Base-by-base conservation (phyloP, 2,113 vertebrate genomes). In the Hiodon alosoides region DNA sequence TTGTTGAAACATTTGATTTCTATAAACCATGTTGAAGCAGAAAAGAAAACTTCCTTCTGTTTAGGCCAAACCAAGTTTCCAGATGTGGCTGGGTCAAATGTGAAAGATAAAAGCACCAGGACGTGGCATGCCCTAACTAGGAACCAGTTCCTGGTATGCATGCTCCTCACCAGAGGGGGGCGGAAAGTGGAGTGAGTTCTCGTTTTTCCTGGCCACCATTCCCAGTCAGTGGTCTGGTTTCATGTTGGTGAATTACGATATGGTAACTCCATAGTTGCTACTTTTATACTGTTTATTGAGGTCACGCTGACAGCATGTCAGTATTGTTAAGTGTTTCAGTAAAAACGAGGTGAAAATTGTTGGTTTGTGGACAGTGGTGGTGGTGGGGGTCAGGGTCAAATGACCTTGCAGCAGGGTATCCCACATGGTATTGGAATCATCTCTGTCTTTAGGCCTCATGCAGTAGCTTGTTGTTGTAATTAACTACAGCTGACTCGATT, bases 31-130 rank as follows among this genome's bases (percentile, higher is more conserved):
- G 88, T 86, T 74, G 87, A 81, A 88, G 81, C 70, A 91, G 89
- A 93, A 94, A 94, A 90, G 91, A 91, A 94, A 95, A 95, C 91
- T 92, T 96, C 91, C 91, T 92, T 87, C 77, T 91, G 86, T 92
- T 93, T 86, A 89, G 87, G 88, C 92, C 86, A 90, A 92, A 94
- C 90, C 92, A 93, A 76, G 87, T 95, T 98, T 96, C 97, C 96
- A 99, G 94, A 99, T 98, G 96, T 95, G 85, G 80, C 82, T 3
- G 80, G 92, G 94, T 95, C 91, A 94, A 88, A 90, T 94, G 94
- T 95, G 87, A 87, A 85, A 95, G 93, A 96, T 95, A 92, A 96
- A 98, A 98, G 95, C 95, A 93, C 94, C 91, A 90, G 90, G 87
- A 96, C 94, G 93, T 93, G 92, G 90, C 85, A 82, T 86, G 82